A percentile compares a stretch with the other conserved stretches of the same genome.
Evolutionary conservation across 2,888 invertebrate species (phyloP).

Genomic region (Cheilosia impressa): DNA sequence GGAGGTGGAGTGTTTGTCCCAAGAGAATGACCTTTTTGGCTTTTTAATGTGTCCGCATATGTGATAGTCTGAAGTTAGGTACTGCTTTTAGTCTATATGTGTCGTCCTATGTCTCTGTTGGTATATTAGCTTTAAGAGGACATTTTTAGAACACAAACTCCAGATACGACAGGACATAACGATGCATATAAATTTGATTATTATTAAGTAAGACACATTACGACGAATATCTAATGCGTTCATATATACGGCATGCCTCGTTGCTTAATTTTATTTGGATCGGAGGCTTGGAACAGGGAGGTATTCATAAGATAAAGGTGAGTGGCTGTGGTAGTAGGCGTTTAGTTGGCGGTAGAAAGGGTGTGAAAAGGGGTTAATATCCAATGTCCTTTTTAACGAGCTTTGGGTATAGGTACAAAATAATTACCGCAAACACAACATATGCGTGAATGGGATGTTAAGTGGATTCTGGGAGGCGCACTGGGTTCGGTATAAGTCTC

Average conservation of each 20-base stretch:
- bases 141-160: conserved; percentile 66
- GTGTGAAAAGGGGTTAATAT: conserved; percentile 68
- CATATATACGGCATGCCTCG: conserved; percentile 11
- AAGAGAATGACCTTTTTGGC: conserved; percentile 73
- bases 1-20: conserved; percentile 59
- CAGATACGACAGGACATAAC: conserved; percentile 81
- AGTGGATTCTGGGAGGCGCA: neutral
- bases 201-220: conserved; percentile 79
- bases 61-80: conserved; percentile 35
- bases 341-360: conserved; percentile 39
- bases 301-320: conserved; percentile 50
- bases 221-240: conserved; percentile 75
- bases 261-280: conserved; percentile 27
- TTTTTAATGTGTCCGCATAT: conserved; percentile 71
- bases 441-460: neutral
- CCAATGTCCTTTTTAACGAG: conserved; percentile 54
- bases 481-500: neutral
- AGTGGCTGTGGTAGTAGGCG: conserved; percentile 35
- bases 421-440: conserved; percentile 42
- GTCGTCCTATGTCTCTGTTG: conserved; percentile 8
- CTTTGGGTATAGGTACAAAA: conserved; percentile 12
- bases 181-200: conserved; percentile 81
- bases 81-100: neutral
- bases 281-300: conserved; percentile 4
- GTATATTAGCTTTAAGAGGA: conserved; percentile 66